Conservation (phyloP, 2,113 vertebrate species). For the Onychorhynchus coronatus region DNA sequence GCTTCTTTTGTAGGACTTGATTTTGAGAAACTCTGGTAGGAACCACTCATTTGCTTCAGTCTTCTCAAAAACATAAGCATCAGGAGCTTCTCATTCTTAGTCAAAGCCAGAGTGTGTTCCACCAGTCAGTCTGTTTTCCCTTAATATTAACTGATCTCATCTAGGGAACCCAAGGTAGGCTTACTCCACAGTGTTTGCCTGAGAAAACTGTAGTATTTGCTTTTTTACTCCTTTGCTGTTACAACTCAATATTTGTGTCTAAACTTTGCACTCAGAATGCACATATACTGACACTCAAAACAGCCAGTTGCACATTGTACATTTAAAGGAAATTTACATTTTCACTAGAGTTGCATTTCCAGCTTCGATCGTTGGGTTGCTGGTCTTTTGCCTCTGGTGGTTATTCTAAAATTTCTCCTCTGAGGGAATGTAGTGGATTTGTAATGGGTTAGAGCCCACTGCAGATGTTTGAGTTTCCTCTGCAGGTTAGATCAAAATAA, state of each 20-base stretch:
- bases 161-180: background rate
- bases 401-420: background rate
- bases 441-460: background rate
- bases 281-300: background rate
- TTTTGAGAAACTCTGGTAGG: background rate
- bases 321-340: background rate
- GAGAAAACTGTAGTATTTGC: background rate
- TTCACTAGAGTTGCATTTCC: background rate
- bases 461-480: background rate
- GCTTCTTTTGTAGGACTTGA: background rate
- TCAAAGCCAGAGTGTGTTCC: background rate
- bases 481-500: background rate
- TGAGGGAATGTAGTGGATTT: background rate
- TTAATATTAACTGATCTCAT: background rate
- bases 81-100: background rate
- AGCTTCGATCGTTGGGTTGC: background rate
- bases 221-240: background rate
- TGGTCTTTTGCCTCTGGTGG: background rate
- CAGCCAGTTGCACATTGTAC: background rate
- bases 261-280: background rate
- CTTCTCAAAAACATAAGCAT: background rate
- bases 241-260: background rate
- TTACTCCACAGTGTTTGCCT: background rate
- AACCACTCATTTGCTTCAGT: background rate
- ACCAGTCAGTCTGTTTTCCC: background rate